Percentiles rank a stretch among this genome's conserved stretches.
Conservation (phyloP, 2,797 vertebrate species). For the Limnodromus scolopaceus region DNA sequence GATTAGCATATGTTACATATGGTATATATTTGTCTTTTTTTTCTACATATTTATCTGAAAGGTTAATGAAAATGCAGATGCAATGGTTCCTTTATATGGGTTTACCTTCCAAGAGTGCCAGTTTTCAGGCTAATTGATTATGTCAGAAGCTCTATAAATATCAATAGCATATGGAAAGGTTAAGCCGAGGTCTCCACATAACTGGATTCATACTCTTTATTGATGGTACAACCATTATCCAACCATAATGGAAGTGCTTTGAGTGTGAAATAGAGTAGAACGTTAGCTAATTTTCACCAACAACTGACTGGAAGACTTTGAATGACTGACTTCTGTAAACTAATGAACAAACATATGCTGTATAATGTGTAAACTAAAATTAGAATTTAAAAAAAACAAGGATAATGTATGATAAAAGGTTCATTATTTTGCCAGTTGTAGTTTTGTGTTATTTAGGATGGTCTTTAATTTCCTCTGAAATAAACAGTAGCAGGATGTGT, state of each 20-base stretch:
- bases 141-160: constrained; percentile 78
- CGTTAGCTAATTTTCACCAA: constrained; percentile 58
- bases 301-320: not conserved
- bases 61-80: constrained; percentile 66
- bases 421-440: not conserved
- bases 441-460: not conserved
- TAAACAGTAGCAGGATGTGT: not conserved
- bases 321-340: constrained; percentile 3
- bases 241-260: constrained; percentile 74
- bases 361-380: not conserved
- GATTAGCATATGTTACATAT: not conserved
- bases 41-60: constrained; percentile 33
- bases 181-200: constrained; percentile 62
- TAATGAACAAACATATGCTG: not conserved
- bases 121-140: constrained; percentile 73
- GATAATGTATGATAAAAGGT: not conserved
- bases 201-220: constrained; percentile 66
- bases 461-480: not conserved
- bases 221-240: constrained; percentile 68
- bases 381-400: not conserved
- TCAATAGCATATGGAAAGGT: constrained; percentile 76
- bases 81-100: constrained; percentile 12
- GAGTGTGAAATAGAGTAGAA: constrained; percentile 71
- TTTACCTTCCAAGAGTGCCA: constrained; percentile 63
- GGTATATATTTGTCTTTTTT: constrained; percentile 39